phyloP scores from a whole-genome alignment of 2,888 invertebrate genomes.

The Sminthurides aquaticus region DNA sequence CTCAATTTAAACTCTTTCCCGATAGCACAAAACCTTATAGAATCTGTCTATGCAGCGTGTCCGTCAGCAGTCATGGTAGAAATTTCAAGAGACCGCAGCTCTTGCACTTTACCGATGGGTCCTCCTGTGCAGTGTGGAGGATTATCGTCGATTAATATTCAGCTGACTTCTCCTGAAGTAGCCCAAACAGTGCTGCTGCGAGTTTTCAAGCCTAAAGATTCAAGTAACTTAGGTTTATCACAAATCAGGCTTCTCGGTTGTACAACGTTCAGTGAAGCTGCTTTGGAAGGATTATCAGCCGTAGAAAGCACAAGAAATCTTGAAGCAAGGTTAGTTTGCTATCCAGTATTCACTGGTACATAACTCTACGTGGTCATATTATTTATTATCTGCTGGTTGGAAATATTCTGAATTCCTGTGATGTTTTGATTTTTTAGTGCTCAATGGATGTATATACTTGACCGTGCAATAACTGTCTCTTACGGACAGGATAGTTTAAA shows the following conservation, averaged over 20 bases:
- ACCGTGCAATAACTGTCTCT: slow-evolving; percentile 36
- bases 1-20: not conserved
- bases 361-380: too few relatives aligned
- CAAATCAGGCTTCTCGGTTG: slow-evolving; percentile 78
- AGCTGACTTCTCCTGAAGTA: slow-evolving; percentile 73
- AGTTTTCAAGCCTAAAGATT: slow-evolving; percentile 76
- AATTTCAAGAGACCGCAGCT: slow-evolving; percentile 69
- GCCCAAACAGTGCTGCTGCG: slow-evolving; percentile 72
- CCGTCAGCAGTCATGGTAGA: slow-evolving; percentile 75
- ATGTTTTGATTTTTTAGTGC: slow-evolving; percentile 27
- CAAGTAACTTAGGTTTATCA: slow-evolving; percentile 79
- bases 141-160: slow-evolving; percentile 75
- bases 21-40: not conserved
- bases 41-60: slow-evolving; percentile 5
- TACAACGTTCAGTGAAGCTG: slow-evolving; percentile 67
- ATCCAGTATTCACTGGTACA: not conserved
- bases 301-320: slow-evolving; percentile 30
- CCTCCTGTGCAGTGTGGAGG: slow-evolving; percentile 80
- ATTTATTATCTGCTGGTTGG: not conserved
- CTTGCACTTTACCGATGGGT: slow-evolving; percentile 70
- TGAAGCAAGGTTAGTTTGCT: slow-evolving; percentile 33
- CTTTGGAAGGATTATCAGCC: slow-evolving; percentile 34
- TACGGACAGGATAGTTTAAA: slow-evolving; percentile 13
- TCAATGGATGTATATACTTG: slow-evolving; percentile 43
- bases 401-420: not conserved